These are phyloP conservation scores for Chrysochloris asiatica DNA, from an alignment of 2,113 vertebrate genomes.

Conservation along the genomic window DNA sequence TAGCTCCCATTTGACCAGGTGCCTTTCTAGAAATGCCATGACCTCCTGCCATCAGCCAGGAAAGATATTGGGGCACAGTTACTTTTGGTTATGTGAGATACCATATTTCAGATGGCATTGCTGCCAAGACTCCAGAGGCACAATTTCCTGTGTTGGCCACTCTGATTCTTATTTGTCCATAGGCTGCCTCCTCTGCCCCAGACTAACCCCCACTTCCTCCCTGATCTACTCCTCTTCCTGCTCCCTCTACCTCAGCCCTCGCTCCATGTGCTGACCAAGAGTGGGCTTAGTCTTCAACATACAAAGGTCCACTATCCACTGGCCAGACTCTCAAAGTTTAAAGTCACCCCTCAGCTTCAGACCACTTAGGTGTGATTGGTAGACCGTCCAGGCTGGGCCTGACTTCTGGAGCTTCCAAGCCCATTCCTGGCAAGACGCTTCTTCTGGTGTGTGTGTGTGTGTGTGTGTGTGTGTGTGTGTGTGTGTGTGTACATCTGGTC, in stretches of 20 bases:
- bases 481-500: not conserved
- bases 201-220: not conserved
- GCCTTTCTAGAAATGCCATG: not conserved
- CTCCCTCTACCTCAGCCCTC: not conserved
- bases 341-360: too few species aligned
- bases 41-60: not conserved
- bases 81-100: not conserved
- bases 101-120: not conserved
- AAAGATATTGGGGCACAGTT: not conserved
- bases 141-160: fast-evolving
- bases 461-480: not conserved
- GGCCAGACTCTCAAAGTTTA: not conserved
- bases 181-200: not conserved
- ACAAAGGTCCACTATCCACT: not conserved
- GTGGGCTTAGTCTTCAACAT: not conserved
- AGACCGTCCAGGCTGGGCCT: not conserved
- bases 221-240: too few species aligned
- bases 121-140: not conserved
- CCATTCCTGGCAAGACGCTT: not conserved
- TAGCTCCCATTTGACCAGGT: too few species aligned
- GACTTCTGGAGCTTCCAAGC: not conserved
- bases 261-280: not conserved
- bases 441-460: not conserved
- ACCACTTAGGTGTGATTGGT: not conserved
- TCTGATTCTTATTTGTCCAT: not conserved